These are phyloP conservation scores for Bembecia ichneumoniformis DNA, from an alignment of 2,888 invertebrate species.

Conservation along the genomic window DNA sequence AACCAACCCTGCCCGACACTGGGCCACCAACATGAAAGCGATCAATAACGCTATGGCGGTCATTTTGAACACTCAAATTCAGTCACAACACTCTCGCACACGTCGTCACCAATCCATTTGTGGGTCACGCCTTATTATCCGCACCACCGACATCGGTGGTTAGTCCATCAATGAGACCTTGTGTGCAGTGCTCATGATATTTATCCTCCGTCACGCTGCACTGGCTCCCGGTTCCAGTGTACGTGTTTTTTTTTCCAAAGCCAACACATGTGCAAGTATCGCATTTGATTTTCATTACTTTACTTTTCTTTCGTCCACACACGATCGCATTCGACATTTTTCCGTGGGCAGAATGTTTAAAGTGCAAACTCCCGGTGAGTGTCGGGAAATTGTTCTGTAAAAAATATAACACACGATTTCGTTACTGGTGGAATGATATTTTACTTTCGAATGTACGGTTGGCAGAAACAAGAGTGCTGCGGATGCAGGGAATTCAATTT, in stretches of 20 bases:
- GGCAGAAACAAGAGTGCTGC: slow-evolving; percentile 10
- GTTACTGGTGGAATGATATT: slow-evolving; percentile 49
- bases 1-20: slow-evolving; percentile 34
- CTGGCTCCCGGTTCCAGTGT: slow-evolving; percentile 34
- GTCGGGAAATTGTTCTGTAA: slow-evolving; percentile 19
- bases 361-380: slow-evolving; percentile 33
- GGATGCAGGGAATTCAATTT: too few relatives aligned
- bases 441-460: slow-evolving; percentile 55
- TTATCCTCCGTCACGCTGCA: slow-evolving; percentile 65
- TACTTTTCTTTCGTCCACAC: slow-evolving; percentile 49
- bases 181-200: slow-evolving; percentile 54
- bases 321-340: slow-evolving; percentile 32
- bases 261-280: slow-evolving; percentile 30
- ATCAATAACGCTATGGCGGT: slow-evolving; percentile 48
- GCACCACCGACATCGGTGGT: slow-evolving; percentile 56
- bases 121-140: slow-evolving; percentile 43
- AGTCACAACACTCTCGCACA: slow-evolving; percentile 29
- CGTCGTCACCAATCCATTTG: slow-evolving; percentile 63
- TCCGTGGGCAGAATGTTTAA: slow-evolving; percentile 32
- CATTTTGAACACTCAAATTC: slow-evolving; percentile 45
- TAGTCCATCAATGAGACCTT: slow-evolving; percentile 56
- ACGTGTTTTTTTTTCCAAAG: slow-evolving; percentile 38
- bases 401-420: slow-evolving; percentile 31
- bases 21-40: slow-evolving; percentile 42
- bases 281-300: slow-evolving; percentile 30